Conservation (phyloP, 2,888 invertebrate genomes). For the Cyrtodaria siliqua region DNA sequence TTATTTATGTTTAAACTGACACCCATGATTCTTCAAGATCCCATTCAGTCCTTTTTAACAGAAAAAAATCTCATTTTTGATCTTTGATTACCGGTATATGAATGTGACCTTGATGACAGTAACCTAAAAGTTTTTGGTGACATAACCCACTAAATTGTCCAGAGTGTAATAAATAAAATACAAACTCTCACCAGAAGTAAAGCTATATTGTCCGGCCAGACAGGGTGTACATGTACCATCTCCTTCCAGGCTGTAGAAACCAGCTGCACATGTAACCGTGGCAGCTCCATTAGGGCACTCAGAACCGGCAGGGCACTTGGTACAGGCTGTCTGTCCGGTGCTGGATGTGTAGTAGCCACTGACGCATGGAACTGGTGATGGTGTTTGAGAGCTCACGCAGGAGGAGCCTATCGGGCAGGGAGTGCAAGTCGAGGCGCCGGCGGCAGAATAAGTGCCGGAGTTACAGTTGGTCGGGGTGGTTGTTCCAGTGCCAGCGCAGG, state of each 20-base stretch:
- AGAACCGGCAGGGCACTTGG: slow-evolving; percentile 76
- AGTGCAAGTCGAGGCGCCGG: slow-evolving; percentile 72
- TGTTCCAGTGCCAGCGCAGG: slow-evolving; percentile 73
- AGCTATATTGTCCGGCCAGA: slow-evolving; percentile 71
- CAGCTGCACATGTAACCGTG: slow-evolving; percentile 69
- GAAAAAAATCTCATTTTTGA: too few relatives aligned
- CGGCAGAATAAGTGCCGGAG: slow-evolving; percentile 76
- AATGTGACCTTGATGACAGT: too few relatives aligned
- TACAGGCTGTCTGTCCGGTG: slow-evolving; percentile 73
- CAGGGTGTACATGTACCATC: slow-evolving; percentile 73
- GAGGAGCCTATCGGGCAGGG: slow-evolving; percentile 76
- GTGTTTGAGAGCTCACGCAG: slow-evolving; percentile 64
- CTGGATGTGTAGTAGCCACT: slow-evolving; percentile 72
- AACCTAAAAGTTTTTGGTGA: too few relatives aligned
- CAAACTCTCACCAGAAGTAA: slow-evolving; percentile 54
- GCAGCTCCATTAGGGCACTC: slow-evolving; percentile 73
- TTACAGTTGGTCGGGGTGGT: slow-evolving; percentile 73
- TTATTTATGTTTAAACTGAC: too few relatives aligned
- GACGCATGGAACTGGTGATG: slow-evolving; percentile 62
- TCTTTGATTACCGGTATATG: too few relatives aligned
- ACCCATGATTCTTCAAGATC: too few relatives aligned
- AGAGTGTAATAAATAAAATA: too few relatives aligned
- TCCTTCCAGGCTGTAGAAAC: slow-evolving; percentile 70
- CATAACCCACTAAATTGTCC: too few relatives aligned
- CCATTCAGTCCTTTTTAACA: too few relatives aligned